phyloP scores from a whole-genome alignment of 2,113 vertebrate genomes.

The Microtus montanus region DNA sequence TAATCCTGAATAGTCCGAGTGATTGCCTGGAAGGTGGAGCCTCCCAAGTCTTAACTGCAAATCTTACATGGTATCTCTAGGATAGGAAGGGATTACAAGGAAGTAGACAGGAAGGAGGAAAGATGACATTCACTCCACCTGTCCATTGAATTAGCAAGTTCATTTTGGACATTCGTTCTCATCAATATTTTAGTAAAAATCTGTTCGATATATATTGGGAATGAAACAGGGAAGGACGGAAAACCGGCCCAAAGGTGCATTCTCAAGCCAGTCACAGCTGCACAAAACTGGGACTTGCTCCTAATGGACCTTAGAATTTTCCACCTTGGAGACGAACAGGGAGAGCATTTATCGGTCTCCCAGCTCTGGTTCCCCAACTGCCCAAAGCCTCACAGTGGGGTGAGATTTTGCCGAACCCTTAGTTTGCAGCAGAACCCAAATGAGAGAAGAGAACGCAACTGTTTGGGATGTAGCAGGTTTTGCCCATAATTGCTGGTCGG shows the following conservation, averaged over 20 bases:
- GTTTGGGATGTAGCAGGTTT: neutral
- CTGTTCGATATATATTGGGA: neutral
- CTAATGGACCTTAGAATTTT: neutral
- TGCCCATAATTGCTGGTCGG: neutral
- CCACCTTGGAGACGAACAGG: neutral
- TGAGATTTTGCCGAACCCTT: neutral
- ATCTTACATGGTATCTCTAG: neutral
- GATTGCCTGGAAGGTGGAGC: neutral
- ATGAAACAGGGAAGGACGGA: neutral
- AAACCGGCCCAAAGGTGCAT: neutral
- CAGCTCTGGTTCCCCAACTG: neutral
- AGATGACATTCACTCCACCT: neutral
- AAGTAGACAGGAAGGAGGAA: neutral
- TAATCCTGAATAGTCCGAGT: neutral
- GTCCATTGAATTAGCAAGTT: neutral
- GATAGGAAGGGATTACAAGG: neutral
- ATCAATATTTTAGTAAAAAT: neutral
- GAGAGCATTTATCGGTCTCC: neutral
- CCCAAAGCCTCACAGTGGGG: rapidly evolving
- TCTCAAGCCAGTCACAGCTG: neutral
- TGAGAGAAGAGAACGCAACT: neutral
- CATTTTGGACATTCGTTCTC: neutral
- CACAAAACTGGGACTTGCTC: neutral
- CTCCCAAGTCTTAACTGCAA: neutral
- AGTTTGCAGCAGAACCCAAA: neutral